These are phyloP conservation scores for Lipotes vexillifer DNA, from an alignment of 2,113 vertebrate genomes.

Conservation along the genomic window DNA sequence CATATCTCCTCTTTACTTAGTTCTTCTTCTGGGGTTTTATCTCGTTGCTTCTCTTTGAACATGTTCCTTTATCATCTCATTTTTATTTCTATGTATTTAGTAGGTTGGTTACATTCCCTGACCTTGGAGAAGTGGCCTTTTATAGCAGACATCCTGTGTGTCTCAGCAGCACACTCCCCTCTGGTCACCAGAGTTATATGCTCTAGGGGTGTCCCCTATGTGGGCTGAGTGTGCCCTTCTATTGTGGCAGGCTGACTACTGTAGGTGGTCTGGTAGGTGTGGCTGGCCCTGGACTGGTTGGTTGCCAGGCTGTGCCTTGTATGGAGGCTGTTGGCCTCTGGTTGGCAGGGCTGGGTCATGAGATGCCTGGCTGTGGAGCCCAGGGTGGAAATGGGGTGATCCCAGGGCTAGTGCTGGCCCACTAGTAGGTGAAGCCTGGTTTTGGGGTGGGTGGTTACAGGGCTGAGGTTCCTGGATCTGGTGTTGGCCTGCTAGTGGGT, in stretches of 20 bases:
- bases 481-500: not conserved
- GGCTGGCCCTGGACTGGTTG: not conserved
- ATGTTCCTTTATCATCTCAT: not conserved
- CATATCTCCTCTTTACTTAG: not conserved
- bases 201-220: not conserved
- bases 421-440: not conserved
- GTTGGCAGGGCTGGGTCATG: not conserved
- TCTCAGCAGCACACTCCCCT: not conserved
- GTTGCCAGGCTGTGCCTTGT: not conserved
- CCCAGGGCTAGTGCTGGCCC: not conserved
- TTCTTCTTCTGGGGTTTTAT: not conserved
- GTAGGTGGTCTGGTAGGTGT: not conserved
- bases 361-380: not conserved
- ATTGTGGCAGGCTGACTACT: not conserved
- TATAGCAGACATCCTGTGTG: too few relatives aligned
- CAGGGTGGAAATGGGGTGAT: not conserved
- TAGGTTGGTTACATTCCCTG: not conserved
- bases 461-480: not conserved
- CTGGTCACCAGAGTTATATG: not conserved
- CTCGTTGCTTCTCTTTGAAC: not conserved
- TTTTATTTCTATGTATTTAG: not conserved
- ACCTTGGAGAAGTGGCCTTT: not conserved
- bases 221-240: not conserved
- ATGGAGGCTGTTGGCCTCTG: not conserved
- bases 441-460: not conserved